phyloP scores from a whole-genome alignment of 2,113 vertebrate species.

The Eleginops maclovinus region DNA sequence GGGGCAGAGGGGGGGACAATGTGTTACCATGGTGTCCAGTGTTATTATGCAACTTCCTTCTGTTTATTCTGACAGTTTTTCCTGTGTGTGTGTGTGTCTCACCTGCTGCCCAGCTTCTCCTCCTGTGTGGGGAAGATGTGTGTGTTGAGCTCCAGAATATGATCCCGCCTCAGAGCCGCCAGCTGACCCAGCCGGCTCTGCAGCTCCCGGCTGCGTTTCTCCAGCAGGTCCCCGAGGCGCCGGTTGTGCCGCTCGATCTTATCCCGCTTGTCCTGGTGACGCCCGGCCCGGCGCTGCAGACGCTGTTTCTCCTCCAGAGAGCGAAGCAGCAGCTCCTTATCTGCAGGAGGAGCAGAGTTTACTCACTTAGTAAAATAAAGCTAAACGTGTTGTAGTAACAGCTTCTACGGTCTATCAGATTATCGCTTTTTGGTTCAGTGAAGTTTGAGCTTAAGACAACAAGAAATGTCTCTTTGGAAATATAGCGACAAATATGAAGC shows the following conservation, averaged over 20 bases:
- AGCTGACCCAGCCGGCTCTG: constrained; percentile 85
- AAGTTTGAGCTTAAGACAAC: too few relatives aligned
- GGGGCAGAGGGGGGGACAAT: neutral
- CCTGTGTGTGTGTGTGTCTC: neutral
- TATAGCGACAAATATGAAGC: too few relatives aligned
- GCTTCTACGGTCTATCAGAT: too few relatives aligned
- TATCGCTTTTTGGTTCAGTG: too few relatives aligned
- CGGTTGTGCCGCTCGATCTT: constrained; percentile 94
- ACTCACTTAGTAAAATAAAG: too few relatives aligned
- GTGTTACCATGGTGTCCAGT: too few relatives aligned
- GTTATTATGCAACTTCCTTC: too few relatives aligned
- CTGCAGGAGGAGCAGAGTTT: constrained; percentile 70
- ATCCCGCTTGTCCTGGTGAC: constrained; percentile 96
- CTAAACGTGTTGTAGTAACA: too few relatives aligned
- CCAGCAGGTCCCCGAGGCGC: constrained; percentile 90
- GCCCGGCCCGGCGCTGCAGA: constrained; percentile 89
- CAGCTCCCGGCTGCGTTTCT: constrained; percentile 87
- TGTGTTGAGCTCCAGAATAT: constrained; percentile 91
- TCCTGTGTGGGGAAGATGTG: constrained; percentile 94
- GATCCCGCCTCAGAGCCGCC: constrained; percentile 85
- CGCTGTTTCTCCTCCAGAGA: constrained; percentile 93
- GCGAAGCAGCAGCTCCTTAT: constrained; percentile 87
- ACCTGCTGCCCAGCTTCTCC: constrained; percentile 93
- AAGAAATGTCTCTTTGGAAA: too few relatives aligned
- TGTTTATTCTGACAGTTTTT: too few relatives aligned